These are phyloP conservation scores for Anas bahamensis DNA, from an alignment of 2,797 vertebrate genomes.

Conservation along the genomic window DNA sequence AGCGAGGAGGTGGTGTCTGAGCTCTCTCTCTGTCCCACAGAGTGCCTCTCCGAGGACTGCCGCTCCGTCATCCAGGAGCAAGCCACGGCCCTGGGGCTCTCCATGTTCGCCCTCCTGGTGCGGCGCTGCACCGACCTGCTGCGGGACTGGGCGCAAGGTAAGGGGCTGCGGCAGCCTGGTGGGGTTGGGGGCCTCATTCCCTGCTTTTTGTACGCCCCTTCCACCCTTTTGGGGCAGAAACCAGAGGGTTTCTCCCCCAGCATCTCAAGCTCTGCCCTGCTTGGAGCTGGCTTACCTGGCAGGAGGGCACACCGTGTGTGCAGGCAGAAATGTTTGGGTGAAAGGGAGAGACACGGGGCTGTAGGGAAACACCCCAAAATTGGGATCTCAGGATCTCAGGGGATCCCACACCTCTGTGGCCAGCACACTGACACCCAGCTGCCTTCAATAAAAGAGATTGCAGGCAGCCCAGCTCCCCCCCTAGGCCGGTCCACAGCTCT, in stretches of 20 bases:
- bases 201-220: background rate
- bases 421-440: background rate
- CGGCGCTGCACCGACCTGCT: slow-evolving; percentile 91
- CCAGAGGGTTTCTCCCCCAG: background rate
- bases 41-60: slow-evolving; percentile 81
- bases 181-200: background rate
- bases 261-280: background rate
- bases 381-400: background rate
- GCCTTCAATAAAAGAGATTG: background rate
- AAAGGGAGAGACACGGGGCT: background rate
- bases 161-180: background rate
- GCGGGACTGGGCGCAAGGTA: slow-evolving; percentile 80
- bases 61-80: slow-evolving; percentile 94
- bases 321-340: background rate
- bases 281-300: background rate
- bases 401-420: accelerated
- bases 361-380: background rate
- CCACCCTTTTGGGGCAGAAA: background rate
- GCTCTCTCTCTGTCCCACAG: slow-evolving; percentile 65
- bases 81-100: slow-evolving; percentile 89
- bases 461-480: background rate
- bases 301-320: background rate
- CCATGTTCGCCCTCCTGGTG: slow-evolving; percentile 94
- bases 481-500: accelerated
- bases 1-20: background rate